A percentile compares a stretch with the other conserved stretches of the same genome.
These are phyloP conservation scores for Penaeus vannamei DNA, from an alignment of 1,140 invertebrate species.

Conservation along the genomic window DNA sequence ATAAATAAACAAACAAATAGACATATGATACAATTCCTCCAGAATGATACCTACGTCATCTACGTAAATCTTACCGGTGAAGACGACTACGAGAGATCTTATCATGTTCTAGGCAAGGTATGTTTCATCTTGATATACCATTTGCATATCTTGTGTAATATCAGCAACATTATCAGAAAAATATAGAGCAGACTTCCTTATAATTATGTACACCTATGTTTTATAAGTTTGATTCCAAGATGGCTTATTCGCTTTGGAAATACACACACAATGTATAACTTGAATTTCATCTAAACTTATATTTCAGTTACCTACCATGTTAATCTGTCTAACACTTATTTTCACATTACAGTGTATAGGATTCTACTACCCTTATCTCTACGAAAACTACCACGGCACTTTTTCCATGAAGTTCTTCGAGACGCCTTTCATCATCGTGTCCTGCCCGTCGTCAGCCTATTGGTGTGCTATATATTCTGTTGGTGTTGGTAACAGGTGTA, in stretches of 20 bases:
- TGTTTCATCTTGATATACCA: not conserved
- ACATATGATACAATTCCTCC: not conserved
- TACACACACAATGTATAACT: too few species aligned
- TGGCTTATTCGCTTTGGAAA: too few species aligned
- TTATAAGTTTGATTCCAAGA: too few species aligned
- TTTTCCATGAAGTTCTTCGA: constrained; percentile 52
- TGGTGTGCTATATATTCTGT: constrained; percentile 37
- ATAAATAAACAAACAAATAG: too few species aligned
- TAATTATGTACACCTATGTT: too few species aligned
- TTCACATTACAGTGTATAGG: constrained; percentile 50
- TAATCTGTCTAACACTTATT: not conserved
- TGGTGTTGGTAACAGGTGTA: too few species aligned
- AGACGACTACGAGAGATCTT: constrained; percentile 23
- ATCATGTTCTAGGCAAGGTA: constrained; percentile 34
- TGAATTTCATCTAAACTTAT: too few species aligned
- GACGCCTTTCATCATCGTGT: constrained; percentile 56
- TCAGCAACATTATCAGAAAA: too few species aligned
- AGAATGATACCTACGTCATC: constrained; percentile 30
- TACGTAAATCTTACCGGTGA: constrained; percentile 24
- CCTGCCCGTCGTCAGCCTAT: constrained; percentile 49
- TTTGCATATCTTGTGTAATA: not conserved
- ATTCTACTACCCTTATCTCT: constrained; percentile 45
- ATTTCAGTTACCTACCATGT: not conserved
- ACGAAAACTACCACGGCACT: constrained; percentile 54
- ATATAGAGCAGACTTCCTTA: too few species aligned